Evolutionary conservation across 2,797 vertebrate genomes (phyloP).

Genomic region (Sciurus vulgaris): DNA sequence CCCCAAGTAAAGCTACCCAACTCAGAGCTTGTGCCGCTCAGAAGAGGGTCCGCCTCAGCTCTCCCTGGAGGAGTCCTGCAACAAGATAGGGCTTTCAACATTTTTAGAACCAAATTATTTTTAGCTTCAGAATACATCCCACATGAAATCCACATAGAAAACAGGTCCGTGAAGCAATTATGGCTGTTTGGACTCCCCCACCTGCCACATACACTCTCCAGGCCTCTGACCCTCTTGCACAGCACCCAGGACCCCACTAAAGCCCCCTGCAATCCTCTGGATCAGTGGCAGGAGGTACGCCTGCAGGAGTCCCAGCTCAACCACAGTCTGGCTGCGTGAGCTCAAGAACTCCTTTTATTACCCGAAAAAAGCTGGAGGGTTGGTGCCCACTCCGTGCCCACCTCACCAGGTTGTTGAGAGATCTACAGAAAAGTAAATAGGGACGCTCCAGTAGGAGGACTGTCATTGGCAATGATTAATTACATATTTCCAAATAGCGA

Average conservation of each 20-base stretch:
- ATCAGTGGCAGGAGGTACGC: not conserved
- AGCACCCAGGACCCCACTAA: not conserved
- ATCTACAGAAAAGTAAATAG: not conserved
- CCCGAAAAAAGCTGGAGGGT: not conserved
- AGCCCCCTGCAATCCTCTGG: not conserved
- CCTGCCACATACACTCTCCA: not conserved
- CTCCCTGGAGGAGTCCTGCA: not conserved
- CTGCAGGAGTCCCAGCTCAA: not conserved
- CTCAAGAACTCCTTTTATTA: not conserved
- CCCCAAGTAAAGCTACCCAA: not conserved
- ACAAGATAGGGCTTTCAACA: not conserved
- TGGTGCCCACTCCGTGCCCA: rapidly evolving
- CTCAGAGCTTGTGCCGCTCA: not conserved
- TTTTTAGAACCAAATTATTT: not conserved
- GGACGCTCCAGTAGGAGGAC: not conserved
- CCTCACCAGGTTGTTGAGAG: not conserved
- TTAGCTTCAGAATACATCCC: not conserved
- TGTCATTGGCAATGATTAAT: not conserved
- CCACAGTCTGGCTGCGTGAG: not conserved
- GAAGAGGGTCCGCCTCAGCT: not conserved
- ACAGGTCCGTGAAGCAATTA: not conserved
- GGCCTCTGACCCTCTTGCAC: too few species aligned
- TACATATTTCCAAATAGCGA: not conserved
- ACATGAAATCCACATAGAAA: not conserved
- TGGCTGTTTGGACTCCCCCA: too few species aligned